Percentiles rank a stretch among this genome's conserved stretches.
These are phyloP conservation scores for Tenthredo mesomela DNA, from an alignment of 2,888 invertebrate species.

Conservation along the genomic window DNA sequence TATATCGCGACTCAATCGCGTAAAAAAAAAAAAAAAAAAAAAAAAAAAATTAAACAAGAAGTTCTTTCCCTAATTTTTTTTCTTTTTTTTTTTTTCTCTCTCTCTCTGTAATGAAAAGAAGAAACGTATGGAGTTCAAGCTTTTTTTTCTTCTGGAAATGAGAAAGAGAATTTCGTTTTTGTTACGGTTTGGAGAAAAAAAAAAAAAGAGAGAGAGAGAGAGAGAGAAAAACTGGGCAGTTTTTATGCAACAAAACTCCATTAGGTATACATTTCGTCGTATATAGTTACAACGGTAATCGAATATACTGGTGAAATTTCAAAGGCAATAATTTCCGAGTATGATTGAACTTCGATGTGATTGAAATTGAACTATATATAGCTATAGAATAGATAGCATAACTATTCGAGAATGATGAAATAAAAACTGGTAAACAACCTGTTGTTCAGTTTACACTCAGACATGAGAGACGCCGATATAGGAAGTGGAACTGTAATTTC, in stretches of 20 bases:
- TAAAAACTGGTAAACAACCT: slow-evolving; percentile 6
- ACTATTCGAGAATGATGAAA: neutral
- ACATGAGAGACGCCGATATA: neutral
- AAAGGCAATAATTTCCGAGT: neutral
- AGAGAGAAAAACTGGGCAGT: neutral
- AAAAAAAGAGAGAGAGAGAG: neutral
- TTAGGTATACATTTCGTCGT: no score
- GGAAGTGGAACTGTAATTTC: slow-evolving; percentile 2
- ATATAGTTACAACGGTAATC: neutral
- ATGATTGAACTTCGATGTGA: neutral
- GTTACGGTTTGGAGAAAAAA: neutral
- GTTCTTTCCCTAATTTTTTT: neutral
- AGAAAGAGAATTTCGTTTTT: neutral
- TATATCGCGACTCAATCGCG: no score
- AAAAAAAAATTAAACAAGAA: neutral
- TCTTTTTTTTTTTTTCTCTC: neutral
- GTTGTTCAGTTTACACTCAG: neutral
- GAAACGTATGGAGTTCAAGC: neutral
- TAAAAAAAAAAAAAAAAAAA: no score
- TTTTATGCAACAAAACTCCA: neutral
- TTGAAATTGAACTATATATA: neutral
- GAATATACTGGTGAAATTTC: neutral
- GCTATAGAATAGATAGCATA: neutral
- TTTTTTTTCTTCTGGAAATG: neutral
- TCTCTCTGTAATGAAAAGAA: neutral